Base-by-base conservation (phyloP, 2,888 invertebrate genomes). In the Ypsolopha scabrella region DNA sequence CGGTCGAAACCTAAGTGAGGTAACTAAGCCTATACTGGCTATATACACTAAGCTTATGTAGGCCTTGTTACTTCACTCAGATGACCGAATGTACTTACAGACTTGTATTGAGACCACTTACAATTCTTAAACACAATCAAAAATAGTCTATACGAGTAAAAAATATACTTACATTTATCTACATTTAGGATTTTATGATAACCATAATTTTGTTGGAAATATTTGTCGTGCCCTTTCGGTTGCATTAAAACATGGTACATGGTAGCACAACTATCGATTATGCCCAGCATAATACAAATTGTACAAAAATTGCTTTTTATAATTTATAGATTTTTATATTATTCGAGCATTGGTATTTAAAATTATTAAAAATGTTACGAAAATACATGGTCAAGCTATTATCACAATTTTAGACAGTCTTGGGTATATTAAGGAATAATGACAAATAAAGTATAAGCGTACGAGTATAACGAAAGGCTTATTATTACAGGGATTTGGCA, bases 371-470 rank as follows among this genome's bases (percentile, higher is more conserved):
- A 46, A 46, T 10, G 11, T 33, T 46, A 51, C 37, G 41, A 50
- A 45, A 24, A 41, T 46, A 50, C 41, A 24, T 24, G 4, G 24
- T 24, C 13, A 36, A 47, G 48, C 64, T 60, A 57, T 60, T 79
- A 80, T 80, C 79, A 82, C 80, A 80, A 67, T 68, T 63, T 56
- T 59, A 24, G 13, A 48, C 77, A 81, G 80, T 80, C 80, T 81
- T 77, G 61, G 62, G 61, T 65, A 63, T 49, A 63, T 64, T 60
- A 55, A 69, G 65, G 66, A 68, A 65, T 68, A 62, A 64, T 35
- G 37, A 3, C 24, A 24, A 24, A 24, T 24, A 24, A 24, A 24
- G 4, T 24, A 24, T 24, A 24, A 3, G 24, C 24, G 4, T 24
- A n/a, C n/a, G n/a, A n/a, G n/a, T n/a, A n/a, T 24, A 24, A 24